These are phyloP conservation scores for Chaenogobius annularis DNA, from an alignment of 2,113 vertebrate species.

Conservation along the genomic window DNA sequence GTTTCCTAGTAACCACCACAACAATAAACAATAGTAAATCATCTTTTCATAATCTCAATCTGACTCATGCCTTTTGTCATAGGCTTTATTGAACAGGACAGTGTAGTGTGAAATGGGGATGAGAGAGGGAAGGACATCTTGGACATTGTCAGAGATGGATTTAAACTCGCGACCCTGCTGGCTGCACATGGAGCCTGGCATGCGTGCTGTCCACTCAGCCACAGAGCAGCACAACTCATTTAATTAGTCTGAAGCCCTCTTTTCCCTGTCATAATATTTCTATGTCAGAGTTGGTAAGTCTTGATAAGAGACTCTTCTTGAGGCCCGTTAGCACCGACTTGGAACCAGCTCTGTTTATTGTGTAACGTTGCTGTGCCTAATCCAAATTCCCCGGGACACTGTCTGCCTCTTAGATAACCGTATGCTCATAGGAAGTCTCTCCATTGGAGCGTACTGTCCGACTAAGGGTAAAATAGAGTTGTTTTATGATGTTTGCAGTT, in stretches of 20 bases:
- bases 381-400: conserved; percentile 44
- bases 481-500: conserved; percentile 7
- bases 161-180: too few species aligned
- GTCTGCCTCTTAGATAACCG: conserved; percentile 44
- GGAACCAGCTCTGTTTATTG: conserved; percentile 40
- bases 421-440: conserved; percentile 14
- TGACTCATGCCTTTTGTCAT: background rate
- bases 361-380: conserved; percentile 46
- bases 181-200: too few species aligned
- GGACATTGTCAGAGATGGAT: too few species aligned
- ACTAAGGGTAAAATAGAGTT: background rate
- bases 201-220: too few species aligned
- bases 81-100: too few species aligned
- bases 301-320: conserved; percentile 43
- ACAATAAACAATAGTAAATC: background rate
- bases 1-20: background rate
- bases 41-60: background rate
- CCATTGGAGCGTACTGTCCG: background rate
- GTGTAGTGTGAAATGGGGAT: too few species aligned
- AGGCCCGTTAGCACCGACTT: conserved; percentile 25
- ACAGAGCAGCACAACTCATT: background rate
- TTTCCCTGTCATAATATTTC: conserved; percentile 2
- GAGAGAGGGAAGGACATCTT: too few species aligned
- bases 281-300: conserved; percentile 44
- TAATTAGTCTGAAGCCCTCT: background rate